A percentile compares a stretch with the other conserved stretches of the same genome.
Evolutionary conservation across 2,113 vertebrate genomes (phyloP).

Genomic region (Hylia prasina): DNA sequence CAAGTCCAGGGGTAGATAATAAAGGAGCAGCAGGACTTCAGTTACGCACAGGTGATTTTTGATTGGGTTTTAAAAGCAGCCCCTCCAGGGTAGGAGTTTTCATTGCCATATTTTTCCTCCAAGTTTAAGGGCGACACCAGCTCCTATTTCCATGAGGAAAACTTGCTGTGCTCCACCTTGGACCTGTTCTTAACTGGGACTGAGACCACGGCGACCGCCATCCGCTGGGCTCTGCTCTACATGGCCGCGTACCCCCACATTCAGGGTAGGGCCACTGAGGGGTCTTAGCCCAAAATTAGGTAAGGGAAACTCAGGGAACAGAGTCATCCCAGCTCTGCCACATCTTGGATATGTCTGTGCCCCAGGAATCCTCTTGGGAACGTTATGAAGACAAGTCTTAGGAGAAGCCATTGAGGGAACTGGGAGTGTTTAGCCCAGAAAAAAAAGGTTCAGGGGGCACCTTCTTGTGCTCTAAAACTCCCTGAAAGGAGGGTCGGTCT

Average conservation of each 20-base stretch:
- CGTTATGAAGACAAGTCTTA: neutral
- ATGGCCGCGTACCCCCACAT: constrained; percentile 76
- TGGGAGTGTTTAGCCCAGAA: neutral
- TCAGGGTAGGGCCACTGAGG: constrained; percentile 64
- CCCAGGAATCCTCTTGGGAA: neutral
- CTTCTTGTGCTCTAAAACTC: neutral
- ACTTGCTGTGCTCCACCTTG: constrained; percentile 69
- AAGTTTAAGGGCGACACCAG: constrained; percentile 38
- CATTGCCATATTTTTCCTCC: neutral
- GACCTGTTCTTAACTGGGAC: constrained; percentile 84
- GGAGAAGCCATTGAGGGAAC: fast-evolving
- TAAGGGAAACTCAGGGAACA: neutral
- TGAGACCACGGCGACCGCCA: constrained; percentile 69
- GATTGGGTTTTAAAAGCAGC: neutral
- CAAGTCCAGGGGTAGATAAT: neutral
- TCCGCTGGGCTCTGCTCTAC: constrained; percentile 82
- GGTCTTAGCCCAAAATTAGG: neutral
- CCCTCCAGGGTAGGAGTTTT: neutral
- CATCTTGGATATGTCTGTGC: neutral
- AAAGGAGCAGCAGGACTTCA: neutral
- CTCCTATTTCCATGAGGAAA: constrained; percentile 74
- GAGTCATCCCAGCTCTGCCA: neutral
- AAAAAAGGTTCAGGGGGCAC: fast-evolving
- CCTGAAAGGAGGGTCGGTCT: neutral
- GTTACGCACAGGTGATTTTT: fast-evolving